Evolutionary conservation across 2,888 invertebrate genomes (phyloP), one percentile per base, ranked within the genome.

Genomic region (Tetragonula carbonaria): DNA sequence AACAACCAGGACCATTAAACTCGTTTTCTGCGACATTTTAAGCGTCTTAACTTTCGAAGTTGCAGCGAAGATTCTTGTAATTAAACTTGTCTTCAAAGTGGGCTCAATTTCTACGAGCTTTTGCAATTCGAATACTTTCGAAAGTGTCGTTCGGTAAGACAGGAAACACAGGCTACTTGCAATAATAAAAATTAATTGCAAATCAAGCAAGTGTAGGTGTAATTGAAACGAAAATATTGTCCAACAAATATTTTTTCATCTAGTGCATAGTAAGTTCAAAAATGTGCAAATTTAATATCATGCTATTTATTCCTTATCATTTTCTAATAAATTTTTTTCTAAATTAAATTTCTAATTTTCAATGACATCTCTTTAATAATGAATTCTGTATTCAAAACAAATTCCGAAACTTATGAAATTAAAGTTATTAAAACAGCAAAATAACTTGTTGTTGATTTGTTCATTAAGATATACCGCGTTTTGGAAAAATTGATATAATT

Each of bases 181-280:
- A 57, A 57, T n/a, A 13, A 21, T n/a, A 4, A 13, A 55, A 4
- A 11, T 3, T 21, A 4, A 33, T 33, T 33, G 33, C 33, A 55
- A 0, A 11, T 2, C 2, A 55, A 0, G 21, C 6, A 55, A 13
- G 11, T 11, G 21, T 4, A n/a, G 11, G 21, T 21, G 11, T n/a
- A n/a, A 55, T n/a, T 55, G 6, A 55, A 55, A 21, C 11, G 55
- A n/a, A n/a, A 55, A 11, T 21, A 21, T 6, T 4, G 4, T n/a
- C 33, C 33, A 33, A 33, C 33, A 33, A 33, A 33, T 33, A 33
- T 33, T 33, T 38, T 38, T 38, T 38, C 38, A 38, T 38, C 38
- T 38, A 8, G 6, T 38, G 6, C 38, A 5, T 38, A 8, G 6
- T 4, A 38, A 23, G 23, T 38, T 38, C 6, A 38, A 38, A 38